Conservation (phyloP, 2,113 vertebrate genomes). For the Callopanchax toddi region DNA sequence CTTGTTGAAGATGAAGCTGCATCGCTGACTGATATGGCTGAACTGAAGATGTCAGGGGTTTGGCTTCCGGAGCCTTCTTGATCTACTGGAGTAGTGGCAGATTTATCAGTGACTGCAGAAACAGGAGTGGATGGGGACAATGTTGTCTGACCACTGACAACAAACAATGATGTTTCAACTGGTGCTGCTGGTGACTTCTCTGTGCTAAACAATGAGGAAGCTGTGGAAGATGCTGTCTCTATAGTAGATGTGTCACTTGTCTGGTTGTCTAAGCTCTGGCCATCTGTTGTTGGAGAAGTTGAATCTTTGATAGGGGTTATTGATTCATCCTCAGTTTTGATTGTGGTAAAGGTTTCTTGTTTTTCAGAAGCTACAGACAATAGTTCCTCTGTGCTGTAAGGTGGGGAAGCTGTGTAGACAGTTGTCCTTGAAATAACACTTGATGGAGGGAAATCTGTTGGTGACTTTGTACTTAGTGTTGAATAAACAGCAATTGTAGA, state of each 20-base stretch:
- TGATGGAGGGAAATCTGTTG: not conserved
- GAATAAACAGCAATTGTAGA: not conserved
- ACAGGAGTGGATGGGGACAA: not conserved
- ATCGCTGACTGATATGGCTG: not conserved
- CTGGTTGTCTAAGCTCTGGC: conserved; percentile 13
- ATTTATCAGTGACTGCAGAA: not conserved
- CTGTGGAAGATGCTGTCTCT: not conserved
- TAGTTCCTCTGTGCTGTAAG: conserved; percentile 24
- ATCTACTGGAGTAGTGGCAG: not conserved
- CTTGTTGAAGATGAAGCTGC: not conserved
- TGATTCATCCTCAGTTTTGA: not conserved
- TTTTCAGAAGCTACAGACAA: not conserved
- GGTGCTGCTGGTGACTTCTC: conserved; percentile 7
- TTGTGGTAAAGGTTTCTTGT: not conserved
- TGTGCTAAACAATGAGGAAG: conserved; percentile 20
- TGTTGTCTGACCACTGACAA: not conserved
- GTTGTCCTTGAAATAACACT: not conserved
- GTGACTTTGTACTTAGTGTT: not conserved
- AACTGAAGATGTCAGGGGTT: not conserved
- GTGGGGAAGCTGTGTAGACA: not conserved
- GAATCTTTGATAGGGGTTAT: not conserved
- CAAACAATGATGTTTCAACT: not conserved
- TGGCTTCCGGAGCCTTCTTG: too few relatives aligned
- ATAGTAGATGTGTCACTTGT: not conserved
- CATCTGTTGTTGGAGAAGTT: not conserved